Evolutionary conservation across 2,113 vertebrate species (phyloP), one percentile per base, ranked within the genome.

Genomic region (Trematocara marginatum): DNA sequence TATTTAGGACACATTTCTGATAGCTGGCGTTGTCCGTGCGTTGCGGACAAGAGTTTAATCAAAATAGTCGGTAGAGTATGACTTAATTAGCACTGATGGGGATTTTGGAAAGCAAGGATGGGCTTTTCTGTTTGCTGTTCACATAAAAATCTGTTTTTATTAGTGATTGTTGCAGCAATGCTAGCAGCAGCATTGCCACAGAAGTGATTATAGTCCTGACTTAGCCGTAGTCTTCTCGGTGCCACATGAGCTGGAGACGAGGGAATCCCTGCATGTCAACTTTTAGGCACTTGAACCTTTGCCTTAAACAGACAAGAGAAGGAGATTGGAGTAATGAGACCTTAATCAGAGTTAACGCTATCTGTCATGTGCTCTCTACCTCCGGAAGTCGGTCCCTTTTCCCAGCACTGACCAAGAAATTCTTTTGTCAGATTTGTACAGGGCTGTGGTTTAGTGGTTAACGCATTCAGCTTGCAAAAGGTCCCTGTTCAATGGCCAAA

Each of bases 1-100:
- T 85, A 81, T 83, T 86, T 57, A 53, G 83, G 83, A 84, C 80
- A 16, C 16, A 4, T n/a, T 49, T 79, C 51, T 81, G 59, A 52
- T 35, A 49, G 64, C 80, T 69, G 80, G 8, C 16, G 26, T 9
- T 7, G 57, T 31, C 23, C 23, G 10, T 49, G 69, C 23, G 31
- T 15, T 31, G 69, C 9, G 4, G 40, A 76, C 23, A 49, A 47
- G 42, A 74, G 20, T 49, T 51, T 31, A 76, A 76, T 76, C 1
- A 76, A 31, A 49, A 31, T 29, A 76, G 23, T 31, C 69, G 31
- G 42, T 29, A 31, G 45, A n/a, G 10, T 31, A 34, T 12, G 45
- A 45, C 45, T 51, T 31, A 51, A 76, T 51, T 51, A 49, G 71
- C 71, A 34, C 16, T 51, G 26, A 31, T 51, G 26, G 26, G 26